Evolutionary conservation across 1,140 invertebrate genomes (phyloP).

Genomic region (Drosophila takahashii): DNA sequence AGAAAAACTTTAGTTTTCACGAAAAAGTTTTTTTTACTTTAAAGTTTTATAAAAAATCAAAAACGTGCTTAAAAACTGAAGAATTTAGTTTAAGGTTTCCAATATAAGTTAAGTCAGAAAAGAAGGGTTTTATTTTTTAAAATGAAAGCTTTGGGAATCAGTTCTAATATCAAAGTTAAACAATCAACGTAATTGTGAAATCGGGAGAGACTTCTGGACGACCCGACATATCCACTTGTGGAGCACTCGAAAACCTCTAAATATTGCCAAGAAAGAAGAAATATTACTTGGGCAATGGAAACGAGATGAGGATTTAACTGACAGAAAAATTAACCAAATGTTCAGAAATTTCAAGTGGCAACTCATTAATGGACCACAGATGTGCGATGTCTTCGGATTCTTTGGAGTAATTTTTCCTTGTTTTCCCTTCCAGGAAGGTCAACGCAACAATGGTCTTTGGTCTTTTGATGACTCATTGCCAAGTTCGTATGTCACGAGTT

Average conservation of each 20-base stretch:
- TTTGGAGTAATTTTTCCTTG: slow-evolving; percentile 6
- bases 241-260: slow-evolving; percentile 7
- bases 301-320: neutral
- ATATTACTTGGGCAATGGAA: slow-evolving; percentile 11
- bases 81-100: too few species aligned
- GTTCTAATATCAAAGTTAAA: too few species aligned
- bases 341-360: slow-evolving; percentile 34
- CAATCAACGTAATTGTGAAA: neutral
- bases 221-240: slow-evolving; percentile 8
- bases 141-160: too few species aligned
- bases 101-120: too few species aligned
- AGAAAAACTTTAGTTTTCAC: too few species aligned
- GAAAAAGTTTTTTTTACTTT: too few species aligned
- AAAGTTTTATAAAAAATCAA: too few species aligned
- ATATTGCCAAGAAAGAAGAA: neutral
- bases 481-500: slow-evolving; percentile 65
- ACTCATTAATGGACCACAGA: slow-evolving; percentile 51
- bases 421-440: slow-evolving; percentile 56
- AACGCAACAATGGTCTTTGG: slow-evolving; percentile 5
- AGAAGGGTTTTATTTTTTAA: too few species aligned
- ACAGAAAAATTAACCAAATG: slow-evolving; percentile 19
- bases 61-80: too few species aligned
- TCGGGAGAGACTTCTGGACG: neutral
- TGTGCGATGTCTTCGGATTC: slow-evolving; percentile 11
- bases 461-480: slow-evolving; percentile 67